phyloP scores from a whole-genome alignment of 2,113 vertebrate genomes.

The Tenebrosternarchus preto region DNA sequence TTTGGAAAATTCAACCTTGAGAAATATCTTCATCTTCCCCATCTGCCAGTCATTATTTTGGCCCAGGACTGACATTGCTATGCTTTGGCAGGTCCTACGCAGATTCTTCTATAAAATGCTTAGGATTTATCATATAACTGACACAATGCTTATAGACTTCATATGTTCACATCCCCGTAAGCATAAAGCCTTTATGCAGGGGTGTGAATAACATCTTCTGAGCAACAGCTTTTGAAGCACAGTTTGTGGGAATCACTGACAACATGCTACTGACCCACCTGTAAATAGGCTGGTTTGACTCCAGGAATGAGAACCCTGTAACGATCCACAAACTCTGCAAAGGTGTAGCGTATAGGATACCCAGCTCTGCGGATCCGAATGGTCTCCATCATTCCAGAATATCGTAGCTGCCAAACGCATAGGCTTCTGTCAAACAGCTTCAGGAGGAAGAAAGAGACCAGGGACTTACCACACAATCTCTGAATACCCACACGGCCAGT shows the following conservation, averaged over 20 bases:
- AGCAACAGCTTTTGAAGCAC: slow-evolving; percentile 3
- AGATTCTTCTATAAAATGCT: slow-evolving; percentile 81
- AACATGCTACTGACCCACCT: slow-evolving; percentile 73
- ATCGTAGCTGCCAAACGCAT: slow-evolving; percentile 94
- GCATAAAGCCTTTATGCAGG: neutral
- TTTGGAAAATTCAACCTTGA: slow-evolving; percentile 79
- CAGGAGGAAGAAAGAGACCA: neutral
- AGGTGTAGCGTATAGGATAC: slow-evolving; percentile 97
- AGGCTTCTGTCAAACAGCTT: slow-evolving; percentile 95
- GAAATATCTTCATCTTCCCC: slow-evolving; percentile 96
- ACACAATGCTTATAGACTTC: neutral
- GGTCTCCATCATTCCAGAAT: slow-evolving; percentile 99
- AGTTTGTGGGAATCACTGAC: neutral
- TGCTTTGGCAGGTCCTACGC: slow-evolving; percentile 88
- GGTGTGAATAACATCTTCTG: neutral
- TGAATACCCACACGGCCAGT: neutral
- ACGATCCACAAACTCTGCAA: slow-evolving; percentile 95
- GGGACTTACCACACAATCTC: neutral
- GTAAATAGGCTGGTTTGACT: slow-evolving; percentile 93
- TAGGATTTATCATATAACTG: slow-evolving; percentile 11
- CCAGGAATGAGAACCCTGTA: slow-evolving; percentile 94
- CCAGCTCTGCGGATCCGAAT: slow-evolving; percentile 94
- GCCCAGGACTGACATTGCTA: slow-evolving; percentile 85
- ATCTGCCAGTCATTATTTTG: slow-evolving; percentile 95
- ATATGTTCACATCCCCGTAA: neutral